Evolutionary conservation across 2,113 vertebrate genomes (phyloP), one percentile per base, ranked within the genome.

Genomic region (Fregata magnificens): DNA sequence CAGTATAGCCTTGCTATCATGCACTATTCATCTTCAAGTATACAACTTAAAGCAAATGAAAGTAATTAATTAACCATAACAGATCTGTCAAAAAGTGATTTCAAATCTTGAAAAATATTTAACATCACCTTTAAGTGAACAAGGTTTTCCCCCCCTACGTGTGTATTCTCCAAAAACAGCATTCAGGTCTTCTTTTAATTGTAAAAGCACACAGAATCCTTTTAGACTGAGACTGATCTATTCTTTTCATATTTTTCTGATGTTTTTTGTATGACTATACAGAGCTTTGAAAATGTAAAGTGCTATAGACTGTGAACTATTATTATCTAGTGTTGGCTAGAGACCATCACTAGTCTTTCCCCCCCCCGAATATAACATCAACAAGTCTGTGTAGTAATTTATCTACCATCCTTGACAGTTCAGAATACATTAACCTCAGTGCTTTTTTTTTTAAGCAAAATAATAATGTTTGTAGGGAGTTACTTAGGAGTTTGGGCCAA

Each of bases 41-140:
- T 90, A 96, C 94, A 98, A 98, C 98, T 98, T 98, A 97, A 97
- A 97, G 96, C 92, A 98, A 98, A 98, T 95, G 88, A 98, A 98
- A 98, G 97, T 98, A 98, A 98, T 98, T 98, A 98, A 98, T 98
- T 98, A 98, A 80, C 93, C 90, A 97, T 95, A 98, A 97, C 95
- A 98, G 94, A 96, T 67, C 92, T 97, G 97, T 97, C 98, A 98
- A 91, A 98, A 98, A 98, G 82, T 90, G 95, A 97, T 98, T 98
- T 97, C 67, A 92, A 96, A 98, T 97, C 97, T 97, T 93, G 95
- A 96, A 97, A 98, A 97, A 96, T 96, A 95, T 96, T 97, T 97
- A 96, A 91, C 82, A 62, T 92, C 34, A n/a, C 56, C 94, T 97
- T 96, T 95, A 97, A 95, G 82, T 52, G 88, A 96, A 91, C 81